A percentile compares a stretch with the other conserved stretches of the same genome.
phyloP scores from a whole-genome alignment of 2,888 invertebrate species.

The Neuroscelio doddi region DNA sequence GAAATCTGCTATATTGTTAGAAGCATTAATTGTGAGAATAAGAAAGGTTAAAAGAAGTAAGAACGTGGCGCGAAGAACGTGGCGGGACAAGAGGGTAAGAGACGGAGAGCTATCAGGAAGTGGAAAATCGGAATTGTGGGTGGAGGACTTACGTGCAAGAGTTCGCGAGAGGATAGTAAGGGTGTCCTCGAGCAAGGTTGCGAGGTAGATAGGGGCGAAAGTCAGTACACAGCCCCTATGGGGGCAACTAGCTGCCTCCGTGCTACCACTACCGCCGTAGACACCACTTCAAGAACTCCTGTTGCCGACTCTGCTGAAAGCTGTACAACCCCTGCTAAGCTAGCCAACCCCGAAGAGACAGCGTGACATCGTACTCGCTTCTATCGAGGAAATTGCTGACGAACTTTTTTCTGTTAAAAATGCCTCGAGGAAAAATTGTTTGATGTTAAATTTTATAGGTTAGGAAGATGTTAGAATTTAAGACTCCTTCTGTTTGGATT shows the following conservation, averaged over 20 bases:
- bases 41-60: too few species aligned
- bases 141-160: slow-evolving; percentile 34
- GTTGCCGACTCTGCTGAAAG: slow-evolving; percentile 68
- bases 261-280: slow-evolving; percentile 52
- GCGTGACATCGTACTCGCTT: slow-evolving; percentile 14
- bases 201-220: slow-evolving; percentile 60
- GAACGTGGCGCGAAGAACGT: slow-evolving; percentile 5
- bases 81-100: slow-evolving; percentile 9
- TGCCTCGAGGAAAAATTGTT: background rate
- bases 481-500: too few species aligned
- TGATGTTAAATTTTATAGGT: background rate
- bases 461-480: too few species aligned
- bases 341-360: slow-evolving; percentile 18
- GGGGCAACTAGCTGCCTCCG: slow-evolving; percentile 68
- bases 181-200: slow-evolving; percentile 56
- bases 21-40: slow-evolving; percentile 14
- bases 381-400: slow-evolving; percentile 16
- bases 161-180: slow-evolving; percentile 42
- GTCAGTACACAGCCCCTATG: slow-evolving; percentile 69
- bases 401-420: slow-evolving; percentile 7
- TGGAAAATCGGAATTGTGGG: slow-evolving; percentile 18
- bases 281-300: slow-evolving; percentile 65
- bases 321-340: slow-evolving; percentile 54
- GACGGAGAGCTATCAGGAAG: too few species aligned
- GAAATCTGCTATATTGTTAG: slow-evolving; percentile 12